These are phyloP conservation scores for Agrotis puta DNA, from an alignment of 2,888 invertebrate species.

Conservation along the genomic window DNA sequence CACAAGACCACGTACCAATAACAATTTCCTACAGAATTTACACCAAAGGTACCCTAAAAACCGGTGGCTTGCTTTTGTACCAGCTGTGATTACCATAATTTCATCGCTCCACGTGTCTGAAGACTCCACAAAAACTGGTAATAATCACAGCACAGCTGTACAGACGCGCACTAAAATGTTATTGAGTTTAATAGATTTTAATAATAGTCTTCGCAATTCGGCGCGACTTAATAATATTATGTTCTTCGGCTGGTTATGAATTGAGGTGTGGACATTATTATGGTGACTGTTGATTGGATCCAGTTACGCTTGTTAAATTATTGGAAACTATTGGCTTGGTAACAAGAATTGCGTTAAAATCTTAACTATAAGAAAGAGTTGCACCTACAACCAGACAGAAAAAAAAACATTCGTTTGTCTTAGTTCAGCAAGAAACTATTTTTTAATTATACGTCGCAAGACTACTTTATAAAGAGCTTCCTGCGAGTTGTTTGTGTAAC, in stretches of 20 bases:
- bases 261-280: slow-evolving; percentile 44
- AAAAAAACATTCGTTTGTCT: too few relatives aligned
- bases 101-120: slow-evolving; percentile 89
- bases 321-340: slow-evolving; percentile 12
- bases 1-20: slow-evolving; percentile 7
- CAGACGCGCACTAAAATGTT: slow-evolving; percentile 69
- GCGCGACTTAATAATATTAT: slow-evolving; percentile 30
- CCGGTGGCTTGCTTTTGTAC: slow-evolving; percentile 82
- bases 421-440: too few relatives aligned
- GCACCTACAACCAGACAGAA: too few relatives aligned
- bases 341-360: neutral
- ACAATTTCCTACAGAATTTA: slow-evolving; percentile 49
- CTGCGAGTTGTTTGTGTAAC: too few relatives aligned
- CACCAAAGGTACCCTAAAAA: slow-evolving; percentile 78
- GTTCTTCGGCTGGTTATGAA: slow-evolving; percentile 17
- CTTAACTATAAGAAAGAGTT: too few relatives aligned
- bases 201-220: slow-evolving; percentile 36
- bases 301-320: slow-evolving; percentile 18
- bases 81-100: slow-evolving; percentile 90
- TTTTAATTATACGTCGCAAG: too few relatives aligned
- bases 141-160: slow-evolving; percentile 86
- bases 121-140: slow-evolving; percentile 88
- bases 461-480: too few relatives aligned
- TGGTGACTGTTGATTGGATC: neutral
- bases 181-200: slow-evolving; percentile 47